These are phyloP conservation scores for Sepiola atlantica DNA, from an alignment of 2,888 invertebrate genomes.

Conservation along the genomic window DNA sequence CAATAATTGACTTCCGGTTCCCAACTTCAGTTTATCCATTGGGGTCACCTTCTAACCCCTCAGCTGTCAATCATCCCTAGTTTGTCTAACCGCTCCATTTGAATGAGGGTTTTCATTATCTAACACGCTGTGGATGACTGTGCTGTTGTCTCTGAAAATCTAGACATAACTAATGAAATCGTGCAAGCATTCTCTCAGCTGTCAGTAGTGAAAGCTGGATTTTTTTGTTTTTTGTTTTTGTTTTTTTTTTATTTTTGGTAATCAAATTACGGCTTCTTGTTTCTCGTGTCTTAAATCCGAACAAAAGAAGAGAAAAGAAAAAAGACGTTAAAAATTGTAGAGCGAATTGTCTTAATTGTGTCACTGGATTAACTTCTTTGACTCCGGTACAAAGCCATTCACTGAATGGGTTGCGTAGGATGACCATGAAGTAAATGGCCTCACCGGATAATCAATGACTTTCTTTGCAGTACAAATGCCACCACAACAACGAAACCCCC, in stretches of 20 bases:
- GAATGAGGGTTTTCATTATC: too few species aligned
- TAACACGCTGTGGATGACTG: too few species aligned
- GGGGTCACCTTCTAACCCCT: too few species aligned
- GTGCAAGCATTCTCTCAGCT: background rate
- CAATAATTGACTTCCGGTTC: too few species aligned
- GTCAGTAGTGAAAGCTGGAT: background rate
- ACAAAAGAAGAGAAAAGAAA: background rate
- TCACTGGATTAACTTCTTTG: background rate
- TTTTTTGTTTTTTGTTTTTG: background rate
- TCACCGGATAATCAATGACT: background rate
- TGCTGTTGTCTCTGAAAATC: too few species aligned
- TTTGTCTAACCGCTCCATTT: too few species aligned
- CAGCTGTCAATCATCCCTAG: too few species aligned
- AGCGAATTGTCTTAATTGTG: constrained; percentile 14
- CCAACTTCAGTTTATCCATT: too few species aligned
- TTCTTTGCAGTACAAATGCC: background rate
- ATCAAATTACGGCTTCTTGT: background rate
- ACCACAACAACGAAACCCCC: too few species aligned
- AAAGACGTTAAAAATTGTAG: background rate
- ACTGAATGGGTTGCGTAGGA: background rate
- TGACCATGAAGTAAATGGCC: constrained; percentile 6
- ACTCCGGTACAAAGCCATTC: background rate
- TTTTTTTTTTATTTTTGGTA: too few species aligned
- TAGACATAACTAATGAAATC: background rate
- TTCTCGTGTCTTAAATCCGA: background rate